Conservation (phyloP, 2,888 invertebrate species). For the Hypomecis atomaria region DNA sequence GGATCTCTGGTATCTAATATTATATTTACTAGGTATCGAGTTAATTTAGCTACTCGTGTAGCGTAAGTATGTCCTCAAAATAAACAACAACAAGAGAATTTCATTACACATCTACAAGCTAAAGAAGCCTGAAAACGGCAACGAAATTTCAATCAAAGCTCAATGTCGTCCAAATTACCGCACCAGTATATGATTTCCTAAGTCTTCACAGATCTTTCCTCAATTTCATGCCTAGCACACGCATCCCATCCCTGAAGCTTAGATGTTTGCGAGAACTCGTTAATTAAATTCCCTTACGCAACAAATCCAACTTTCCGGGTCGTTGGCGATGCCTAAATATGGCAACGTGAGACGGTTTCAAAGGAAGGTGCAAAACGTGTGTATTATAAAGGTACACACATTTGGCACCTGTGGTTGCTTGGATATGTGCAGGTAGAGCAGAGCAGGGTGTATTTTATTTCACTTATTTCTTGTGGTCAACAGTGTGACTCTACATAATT, state of each 20-base stretch:
- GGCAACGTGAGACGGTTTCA: slow-evolving; percentile 30
- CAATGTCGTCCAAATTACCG: not conserved
- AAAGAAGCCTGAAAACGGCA: not conserved
- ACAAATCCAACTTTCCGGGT: slow-evolving; percentile 52
- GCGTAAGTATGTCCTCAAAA: not conserved
- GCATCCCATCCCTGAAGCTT: slow-evolving; percentile 20
- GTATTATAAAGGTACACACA: slow-evolving; percentile 1
- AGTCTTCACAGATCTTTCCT: slow-evolving; percentile 17
- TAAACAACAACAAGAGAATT: too few species aligned
- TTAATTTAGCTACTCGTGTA: not conserved
- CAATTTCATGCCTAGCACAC: slow-evolving; percentile 22
- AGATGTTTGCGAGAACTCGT: slow-evolving; percentile 33
- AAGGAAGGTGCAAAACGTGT: slow-evolving; percentile 8
- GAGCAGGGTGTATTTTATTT: too few species aligned
- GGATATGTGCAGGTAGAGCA: not conserved
- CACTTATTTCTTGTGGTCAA: too few species aligned
- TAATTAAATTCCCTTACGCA: slow-evolving; percentile 56
- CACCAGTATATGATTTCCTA: not conserved
- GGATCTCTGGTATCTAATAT: too few species aligned
- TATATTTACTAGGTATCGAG: too few species aligned
- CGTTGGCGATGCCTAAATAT: slow-evolving; percentile 38
- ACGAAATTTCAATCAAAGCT: not conserved
- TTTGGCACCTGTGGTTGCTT: slow-evolving; percentile 12
- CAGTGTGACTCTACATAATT: too few species aligned
- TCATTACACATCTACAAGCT: not conserved